Percentiles rank a stretch among this genome's conserved stretches.
These are phyloP conservation scores for Carabus problematicus DNA, from an alignment of 2,888 invertebrate species.

Conservation along the genomic window DNA sequence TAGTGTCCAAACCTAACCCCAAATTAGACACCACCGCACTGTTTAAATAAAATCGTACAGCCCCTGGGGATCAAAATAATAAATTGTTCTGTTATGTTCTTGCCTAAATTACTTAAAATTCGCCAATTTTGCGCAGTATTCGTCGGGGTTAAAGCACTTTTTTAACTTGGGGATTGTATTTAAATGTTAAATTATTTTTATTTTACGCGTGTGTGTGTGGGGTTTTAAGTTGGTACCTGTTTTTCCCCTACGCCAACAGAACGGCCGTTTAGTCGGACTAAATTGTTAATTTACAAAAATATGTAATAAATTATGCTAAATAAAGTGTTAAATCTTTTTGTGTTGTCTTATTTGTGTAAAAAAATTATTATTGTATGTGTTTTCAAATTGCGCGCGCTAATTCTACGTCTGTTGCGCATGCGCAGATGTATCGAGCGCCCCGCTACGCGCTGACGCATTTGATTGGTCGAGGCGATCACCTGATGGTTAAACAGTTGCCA, in stretches of 20 bases:
- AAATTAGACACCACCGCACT: conserved; percentile 73
- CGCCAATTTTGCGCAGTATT: conserved; percentile 13
- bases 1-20: conserved; percentile 80
- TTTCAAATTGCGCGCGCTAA: background rate
- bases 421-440: conserved; percentile 23
- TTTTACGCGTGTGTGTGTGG: background rate
- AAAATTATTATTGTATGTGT: background rate
- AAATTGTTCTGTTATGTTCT: conserved; percentile 8
- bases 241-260: background rate
- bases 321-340: background rate
- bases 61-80: conserved; percentile 1
- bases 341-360: background rate
- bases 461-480: conserved; percentile 39
- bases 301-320: conserved; percentile 1
- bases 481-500: conserved; percentile 18
- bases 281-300: background rate
- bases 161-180: conserved; percentile 10
- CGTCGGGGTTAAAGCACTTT: conserved; percentile 9
- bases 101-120: too few species aligned
- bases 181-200: conserved; percentile 5
- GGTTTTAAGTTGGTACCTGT: background rate
- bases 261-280: too few species aligned
- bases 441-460: conserved; percentile 6
- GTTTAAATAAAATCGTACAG: conserved; percentile 48
- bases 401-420: conserved; percentile 2